Percentiles rank a stretch among this genome's conserved stretches.
Conservation (phyloP, 2,113 vertebrate genomes). For the Conger conger region DNA sequence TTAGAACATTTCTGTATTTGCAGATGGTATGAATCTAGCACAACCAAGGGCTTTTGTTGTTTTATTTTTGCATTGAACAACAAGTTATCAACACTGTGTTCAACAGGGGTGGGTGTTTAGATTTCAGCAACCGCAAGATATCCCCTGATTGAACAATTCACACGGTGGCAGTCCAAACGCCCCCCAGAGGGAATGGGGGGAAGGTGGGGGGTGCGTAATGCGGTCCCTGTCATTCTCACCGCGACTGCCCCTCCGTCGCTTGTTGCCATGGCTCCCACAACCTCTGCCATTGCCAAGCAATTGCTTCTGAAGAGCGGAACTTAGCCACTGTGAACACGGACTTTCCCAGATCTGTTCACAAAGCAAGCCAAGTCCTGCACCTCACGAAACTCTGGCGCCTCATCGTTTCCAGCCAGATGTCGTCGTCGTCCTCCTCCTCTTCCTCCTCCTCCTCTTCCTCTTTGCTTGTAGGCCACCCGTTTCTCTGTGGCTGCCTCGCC, state of each 20-base stretch:
- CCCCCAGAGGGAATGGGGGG: conserved; percentile 17
- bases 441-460: background rate
- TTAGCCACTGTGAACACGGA: conserved; percentile 86
- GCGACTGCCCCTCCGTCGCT: background rate
- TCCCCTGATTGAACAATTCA: conserved; percentile 64
- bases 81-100: conserved; percentile 37
- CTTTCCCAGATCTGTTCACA: conserved; percentile 77
- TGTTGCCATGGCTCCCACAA: background rate
- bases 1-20: background rate
- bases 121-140: conserved; percentile 59
- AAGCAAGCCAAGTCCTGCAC: conserved; percentile 80
- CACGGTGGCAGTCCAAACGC: conserved; percentile 60
- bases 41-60: background rate
- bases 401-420: conserved; percentile 26
- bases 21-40: background rate
- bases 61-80: background rate
- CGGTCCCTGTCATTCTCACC: background rate
- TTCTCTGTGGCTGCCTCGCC: background rate
- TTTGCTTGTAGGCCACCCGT: background rate
- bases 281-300: background rate
- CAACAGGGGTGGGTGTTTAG: conserved; percentile 56
- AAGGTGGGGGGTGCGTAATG: background rate
- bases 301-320: conserved; percentile 76
- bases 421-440: background rate
- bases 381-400: conserved; percentile 61